Evolutionary conservation across 1,140 invertebrate species (phyloP), one percentile per base, ranked within the genome.

Genomic region (Acromyrmex charruanus): DNA sequence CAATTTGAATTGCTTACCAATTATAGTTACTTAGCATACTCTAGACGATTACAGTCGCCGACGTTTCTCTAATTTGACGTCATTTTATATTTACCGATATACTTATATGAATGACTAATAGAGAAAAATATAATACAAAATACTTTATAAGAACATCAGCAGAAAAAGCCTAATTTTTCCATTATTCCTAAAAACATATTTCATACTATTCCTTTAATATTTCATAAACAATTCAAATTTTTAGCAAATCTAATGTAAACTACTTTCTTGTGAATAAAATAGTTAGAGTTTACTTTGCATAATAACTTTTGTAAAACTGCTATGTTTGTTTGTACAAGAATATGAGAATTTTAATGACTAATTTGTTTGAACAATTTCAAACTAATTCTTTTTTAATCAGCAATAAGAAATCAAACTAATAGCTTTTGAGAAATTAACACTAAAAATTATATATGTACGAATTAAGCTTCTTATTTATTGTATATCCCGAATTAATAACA

Each of bases 21-120:
- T 80, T 80, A 69, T 69, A 80, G 31, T 55, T 69, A 35, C 31
- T 35, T 35, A 25, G 49, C 49, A 55, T 44, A 66, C n/a, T 80
- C 5, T 4, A 39, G n/a, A 39, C 49, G 5, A 31, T 9, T 55
- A 49, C 5, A 69, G 31, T 16, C 16, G 16, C 35, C n/a, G 31
- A n/a, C 9, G 10, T 69, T 69, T 39, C 9, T 58, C n/a, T 49
- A 6, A 77, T 49, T 63, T 25, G 25, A 10, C 14, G 28, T 21
- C 21, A n/a, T 16, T 51, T 51, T 7, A 66, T 21, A n/a, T 0
- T 72, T 25, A 10, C 31, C 3, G 12, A 44, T 44, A 44, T 44
- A 44, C 39, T 44, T 44, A 44, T 21, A 10, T 16, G 28, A 14
- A 65, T 9, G n/a, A 35, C 3, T 66, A 66, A 66, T 66, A 3